Percentiles rank a stretch among this genome's conserved stretches.
These are phyloP conservation scores for Artemia franciscana DNA, from an alignment of 1,140 invertebrate genomes.

Conservation along the genomic window DNA sequence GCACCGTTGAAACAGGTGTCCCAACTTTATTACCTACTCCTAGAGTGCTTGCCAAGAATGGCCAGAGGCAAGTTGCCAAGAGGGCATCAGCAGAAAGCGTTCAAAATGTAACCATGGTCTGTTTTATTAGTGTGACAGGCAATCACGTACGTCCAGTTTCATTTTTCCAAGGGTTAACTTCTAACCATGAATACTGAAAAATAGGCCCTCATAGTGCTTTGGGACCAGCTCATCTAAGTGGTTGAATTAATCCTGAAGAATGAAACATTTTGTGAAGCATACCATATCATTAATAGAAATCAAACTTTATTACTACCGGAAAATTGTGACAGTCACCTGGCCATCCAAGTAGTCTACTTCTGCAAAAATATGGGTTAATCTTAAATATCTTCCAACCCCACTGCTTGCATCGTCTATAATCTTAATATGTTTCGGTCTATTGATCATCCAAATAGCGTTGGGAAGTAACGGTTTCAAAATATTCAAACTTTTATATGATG, in stretches of 20 bases:
- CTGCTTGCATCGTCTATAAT: slow-evolving; percentile 19
- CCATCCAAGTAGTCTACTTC: slow-evolving; percentile 10
- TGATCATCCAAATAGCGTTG: slow-evolving; percentile 15
- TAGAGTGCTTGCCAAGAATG: slow-evolving; percentile 11
- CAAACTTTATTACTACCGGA: slow-evolving; percentile 12
- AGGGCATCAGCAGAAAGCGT: slow-evolving; percentile 20
- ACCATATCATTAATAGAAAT: slow-evolving; percentile 12
- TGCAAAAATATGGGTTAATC: slow-evolving; percentile 38
- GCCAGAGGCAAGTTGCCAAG: slow-evolving; percentile 20
- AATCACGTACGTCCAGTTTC: slow-evolving; percentile 20
- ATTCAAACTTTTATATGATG: too few species aligned
- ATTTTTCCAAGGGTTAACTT: slow-evolving; percentile 20
- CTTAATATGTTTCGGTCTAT: slow-evolving; percentile 17
- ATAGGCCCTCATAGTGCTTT: slow-evolving; percentile 19
- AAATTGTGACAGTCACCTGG: slow-evolving; percentile 13
- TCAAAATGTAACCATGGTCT: slow-evolving; percentile 18
- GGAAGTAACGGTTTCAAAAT: too few species aligned
- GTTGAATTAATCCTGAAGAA: slow-evolving; percentile 16
- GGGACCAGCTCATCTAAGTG: slow-evolving; percentile 9
- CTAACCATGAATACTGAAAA: slow-evolving; percentile 21
- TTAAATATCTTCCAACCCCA: too few species aligned
- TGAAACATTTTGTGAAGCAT: slow-evolving; percentile 19
- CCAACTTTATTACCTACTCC: slow-evolving; percentile 19
- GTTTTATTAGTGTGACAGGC: slow-evolving; percentile 18
- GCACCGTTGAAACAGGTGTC: slow-evolving; percentile 21